A percentile compares a stretch with the other conserved stretches of the same genome.
Conservation (phyloP, 2,797 vertebrate genomes). For the Enteromius trimaculatus region DNA sequence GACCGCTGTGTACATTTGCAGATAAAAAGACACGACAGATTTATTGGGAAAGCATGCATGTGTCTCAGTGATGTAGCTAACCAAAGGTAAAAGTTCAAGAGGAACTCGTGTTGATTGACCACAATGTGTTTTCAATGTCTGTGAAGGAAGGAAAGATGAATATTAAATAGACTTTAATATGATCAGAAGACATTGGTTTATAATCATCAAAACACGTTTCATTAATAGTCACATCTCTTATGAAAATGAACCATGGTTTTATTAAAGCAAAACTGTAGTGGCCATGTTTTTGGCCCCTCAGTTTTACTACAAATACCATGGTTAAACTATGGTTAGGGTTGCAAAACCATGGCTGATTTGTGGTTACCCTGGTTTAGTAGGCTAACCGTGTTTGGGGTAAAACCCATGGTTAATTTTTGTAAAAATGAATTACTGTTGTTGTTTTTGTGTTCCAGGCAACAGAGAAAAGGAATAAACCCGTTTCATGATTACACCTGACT, state of each 20-base stretch:
- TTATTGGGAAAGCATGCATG: background rate
- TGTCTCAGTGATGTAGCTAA: background rate
- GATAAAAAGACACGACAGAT: slow-evolving; percentile 22
- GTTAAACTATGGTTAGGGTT: background rate
- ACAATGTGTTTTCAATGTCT: background rate
- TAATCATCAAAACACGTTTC: background rate
- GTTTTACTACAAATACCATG: background rate
- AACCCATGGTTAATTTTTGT: background rate
- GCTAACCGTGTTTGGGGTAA: background rate
- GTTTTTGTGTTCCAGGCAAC: background rate
- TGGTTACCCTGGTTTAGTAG: background rate
- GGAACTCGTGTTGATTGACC: background rate
- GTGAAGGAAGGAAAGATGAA: background rate
- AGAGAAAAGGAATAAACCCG: background rate
- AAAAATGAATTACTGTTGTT: background rate
- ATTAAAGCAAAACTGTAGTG: background rate
- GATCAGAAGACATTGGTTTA: background rate
- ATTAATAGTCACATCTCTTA: background rate
- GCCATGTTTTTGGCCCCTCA: background rate
- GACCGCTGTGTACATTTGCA: slow-evolving; percentile 20
- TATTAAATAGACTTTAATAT: slow-evolving; percentile 12
- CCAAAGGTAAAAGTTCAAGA: background rate
- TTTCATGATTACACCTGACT: background rate
- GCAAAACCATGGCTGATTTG: background rate
- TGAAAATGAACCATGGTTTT: background rate